Evolutionary conservation across 2,113 vertebrate genomes (phyloP).

Genomic region (Laterallus jamaicensis): DNA sequence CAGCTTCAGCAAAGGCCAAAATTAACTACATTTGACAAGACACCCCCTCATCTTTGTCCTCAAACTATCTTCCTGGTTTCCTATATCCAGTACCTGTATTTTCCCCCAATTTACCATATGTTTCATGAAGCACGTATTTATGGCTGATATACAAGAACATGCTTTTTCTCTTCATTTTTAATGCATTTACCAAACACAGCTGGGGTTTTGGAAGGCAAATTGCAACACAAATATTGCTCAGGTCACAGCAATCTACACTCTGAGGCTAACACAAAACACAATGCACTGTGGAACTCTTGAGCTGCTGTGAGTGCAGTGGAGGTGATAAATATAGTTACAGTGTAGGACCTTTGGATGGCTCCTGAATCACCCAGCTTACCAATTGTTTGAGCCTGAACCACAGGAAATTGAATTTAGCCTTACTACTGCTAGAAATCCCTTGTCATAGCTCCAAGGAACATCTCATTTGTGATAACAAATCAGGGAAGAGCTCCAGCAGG

Average conservation of each 20-base stretch:
- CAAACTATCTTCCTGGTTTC: not conserved
- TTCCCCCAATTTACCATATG: not conserved
- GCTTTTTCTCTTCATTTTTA: not conserved
- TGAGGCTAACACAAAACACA: rapidly evolving
- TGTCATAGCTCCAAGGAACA: not conserved
- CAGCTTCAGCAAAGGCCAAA: not conserved
- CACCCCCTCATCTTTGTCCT: not conserved
- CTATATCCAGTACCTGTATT: not conserved
- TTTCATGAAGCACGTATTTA: not conserved
- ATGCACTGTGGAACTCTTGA: not conserved
- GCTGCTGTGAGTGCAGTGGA: not conserved
- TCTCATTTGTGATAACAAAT: not conserved
- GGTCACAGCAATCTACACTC: not conserved
- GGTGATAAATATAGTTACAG: not conserved
- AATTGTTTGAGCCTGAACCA: not conserved
- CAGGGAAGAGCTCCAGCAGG: not conserved
- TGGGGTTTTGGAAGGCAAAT: not conserved
- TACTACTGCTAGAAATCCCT: not conserved
- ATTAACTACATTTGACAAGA: not conserved
- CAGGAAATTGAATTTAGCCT: slow-evolving; percentile 24
- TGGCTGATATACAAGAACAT: not conserved
- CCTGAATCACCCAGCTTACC: not conserved
- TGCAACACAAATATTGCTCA: not conserved
- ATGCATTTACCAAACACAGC: not conserved
- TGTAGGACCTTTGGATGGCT: not conserved